Base-by-base conservation (phyloP, 2,888 invertebrate genomes). In the Siphonodentalium dalli region DNA sequence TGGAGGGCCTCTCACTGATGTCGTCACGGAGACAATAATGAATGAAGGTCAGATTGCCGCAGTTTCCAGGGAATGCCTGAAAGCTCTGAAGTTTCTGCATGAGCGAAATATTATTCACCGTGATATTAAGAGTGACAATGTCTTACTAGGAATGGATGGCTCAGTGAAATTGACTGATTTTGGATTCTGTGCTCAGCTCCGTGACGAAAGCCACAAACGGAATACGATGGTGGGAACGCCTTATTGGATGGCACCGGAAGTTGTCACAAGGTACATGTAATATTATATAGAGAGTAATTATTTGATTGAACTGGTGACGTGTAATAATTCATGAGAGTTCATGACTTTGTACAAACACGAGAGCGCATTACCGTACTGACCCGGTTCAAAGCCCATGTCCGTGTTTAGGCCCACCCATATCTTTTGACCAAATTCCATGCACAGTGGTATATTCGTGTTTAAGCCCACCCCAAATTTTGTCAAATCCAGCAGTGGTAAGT, bases 141-240 rank as follows among this genome's bases (percentile, higher is more conserved):
- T 97, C 13, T 85, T 97, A 2, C 85, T 97, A 2, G 95, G 93
- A 18, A 92, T 94, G 91, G 89, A 93, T 71, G 95, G 95, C 1
- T 87, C 70, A 21, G 84, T 84, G 23, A 85, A 85, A 61, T 66
- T 84, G 54, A 85, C 84, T 8, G 97, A 98, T 83, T 98, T 98
- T 83, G 98, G 98, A 8, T 98, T 98, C 83, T 98, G 96, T 83
- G 98, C 97, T 3, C 97, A 97, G 78, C 91, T 98, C 48, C 88
- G 90, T 35, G 93, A 92, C 0, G 95, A 94, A 68, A 92, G 94
- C 74, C n/a, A 81, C 42, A 96, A 97, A 79, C 61, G 81, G 23
- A 92, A 92, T 77, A 96, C 96, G 0, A 93, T 96, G 92, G 95
- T 95, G 0, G 95, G 96, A 91, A 96, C 96, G 0, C 95, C 95